A percentile compares a stretch with the other conserved stretches of the same genome.
These are phyloP conservation scores for Ptilonorhynchus violaceus DNA, from an alignment of 2,113 vertebrate species.

Conservation along the genomic window DNA sequence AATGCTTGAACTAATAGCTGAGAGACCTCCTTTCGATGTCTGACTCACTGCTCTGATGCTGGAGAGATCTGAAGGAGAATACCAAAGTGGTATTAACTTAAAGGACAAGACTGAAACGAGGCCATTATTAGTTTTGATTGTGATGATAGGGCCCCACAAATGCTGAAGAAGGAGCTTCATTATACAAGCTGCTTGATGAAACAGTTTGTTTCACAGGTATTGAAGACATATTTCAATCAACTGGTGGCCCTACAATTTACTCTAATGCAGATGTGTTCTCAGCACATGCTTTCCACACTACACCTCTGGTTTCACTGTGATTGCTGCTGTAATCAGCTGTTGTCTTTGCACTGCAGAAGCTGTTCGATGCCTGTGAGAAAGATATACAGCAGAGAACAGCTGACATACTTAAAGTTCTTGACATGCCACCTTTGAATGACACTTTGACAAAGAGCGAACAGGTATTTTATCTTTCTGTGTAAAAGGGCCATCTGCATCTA, in stretches of 20 bases:
- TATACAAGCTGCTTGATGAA: background rate
- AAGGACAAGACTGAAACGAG: background rate
- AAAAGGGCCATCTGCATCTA: background rate
- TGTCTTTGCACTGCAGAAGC: background rate
- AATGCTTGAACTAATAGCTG: background rate
- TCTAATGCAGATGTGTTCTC: background rate
- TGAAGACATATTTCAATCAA: background rate
- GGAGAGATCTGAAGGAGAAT: background rate
- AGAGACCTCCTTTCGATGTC: background rate
- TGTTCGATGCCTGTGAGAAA: conserved; percentile 1
- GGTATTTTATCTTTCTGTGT: background rate
- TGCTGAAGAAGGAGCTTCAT: background rate
- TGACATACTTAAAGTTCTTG: fast-evolving
- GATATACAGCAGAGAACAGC: background rate
- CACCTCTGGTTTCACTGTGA: background rate
- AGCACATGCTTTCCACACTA: background rate
- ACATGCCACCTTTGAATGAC: fast-evolving
- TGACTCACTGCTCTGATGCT: background rate
- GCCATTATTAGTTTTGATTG: background rate
- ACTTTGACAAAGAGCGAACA: background rate
- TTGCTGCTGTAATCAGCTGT: background rate
- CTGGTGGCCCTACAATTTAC: background rate
- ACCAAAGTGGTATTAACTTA: background rate
- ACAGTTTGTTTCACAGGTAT: background rate
- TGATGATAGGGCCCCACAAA: background rate